Conservation (phyloP, 1,140 invertebrate species). For the Harlomillsia oculata region DNA sequence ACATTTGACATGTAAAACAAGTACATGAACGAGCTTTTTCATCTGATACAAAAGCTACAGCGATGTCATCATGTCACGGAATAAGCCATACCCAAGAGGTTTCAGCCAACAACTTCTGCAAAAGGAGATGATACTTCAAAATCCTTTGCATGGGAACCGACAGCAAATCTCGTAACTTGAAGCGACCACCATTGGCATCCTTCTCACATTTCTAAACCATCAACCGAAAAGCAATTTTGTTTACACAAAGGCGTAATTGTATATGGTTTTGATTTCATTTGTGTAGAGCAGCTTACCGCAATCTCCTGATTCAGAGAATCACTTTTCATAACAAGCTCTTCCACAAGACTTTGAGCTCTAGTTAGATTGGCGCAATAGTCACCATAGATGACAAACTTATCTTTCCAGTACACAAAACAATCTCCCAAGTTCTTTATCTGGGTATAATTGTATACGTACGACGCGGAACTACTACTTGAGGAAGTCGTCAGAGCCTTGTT, state of each 20-base stretch:
- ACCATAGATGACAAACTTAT: constrained; percentile 85
- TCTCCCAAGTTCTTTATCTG: constrained; percentile 43
- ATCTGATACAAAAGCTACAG: no score
- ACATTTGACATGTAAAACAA: background rate
- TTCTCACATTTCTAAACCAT: constrained; percentile 70
- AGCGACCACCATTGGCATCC: constrained; percentile 87
- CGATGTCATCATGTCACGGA: no score
- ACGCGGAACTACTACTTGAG: background rate
- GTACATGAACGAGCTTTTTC: no score
- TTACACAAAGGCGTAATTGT: background rate
- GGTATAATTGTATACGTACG: constrained; percentile 45
- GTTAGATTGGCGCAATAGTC: constrained; percentile 91
- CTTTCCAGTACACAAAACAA: constrained; percentile 80
- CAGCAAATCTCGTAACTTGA: constrained; percentile 84
- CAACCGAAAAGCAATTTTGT: background rate
- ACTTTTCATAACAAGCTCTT: constrained; percentile 59
- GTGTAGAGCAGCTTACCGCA: constrained; percentile 39
- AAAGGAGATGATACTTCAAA: constrained; percentile 88
- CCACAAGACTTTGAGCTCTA: constrained; percentile 54
- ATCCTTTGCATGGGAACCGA: constrained; percentile 97
- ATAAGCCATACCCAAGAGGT: constrained; percentile 60
- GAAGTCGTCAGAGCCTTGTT: constrained; percentile 47
- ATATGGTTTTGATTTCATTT: background rate
- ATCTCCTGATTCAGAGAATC: constrained; percentile 51
- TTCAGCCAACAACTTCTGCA: constrained; percentile 84